Conservation (phyloP, 1,140 invertebrate genomes). For the Drosophila asahinai region DNA sequence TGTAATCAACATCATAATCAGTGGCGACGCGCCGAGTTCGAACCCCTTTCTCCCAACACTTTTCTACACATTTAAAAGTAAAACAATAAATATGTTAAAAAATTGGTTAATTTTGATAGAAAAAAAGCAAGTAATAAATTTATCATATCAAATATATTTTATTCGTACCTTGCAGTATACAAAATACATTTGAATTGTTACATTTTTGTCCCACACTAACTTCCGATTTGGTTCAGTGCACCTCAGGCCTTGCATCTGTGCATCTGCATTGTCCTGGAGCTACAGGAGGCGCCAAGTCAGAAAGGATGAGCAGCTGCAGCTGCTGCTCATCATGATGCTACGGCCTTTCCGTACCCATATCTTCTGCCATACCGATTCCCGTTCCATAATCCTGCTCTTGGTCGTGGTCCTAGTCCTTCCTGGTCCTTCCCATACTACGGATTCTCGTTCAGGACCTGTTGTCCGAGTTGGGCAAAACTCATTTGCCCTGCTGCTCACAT, state of each 20-base stretch:
- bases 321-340: constrained; percentile 47
- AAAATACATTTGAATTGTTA: too few species aligned
- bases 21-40: constrained; percentile 34
- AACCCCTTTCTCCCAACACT: not conserved
- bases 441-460: constrained; percentile 36
- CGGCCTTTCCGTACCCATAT: not conserved
- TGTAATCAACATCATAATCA: constrained; percentile 72
- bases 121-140: not conserved
- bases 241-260: constrained; percentile 17
- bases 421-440: not conserved
- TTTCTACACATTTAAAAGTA: constrained; percentile 4
- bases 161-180: too few species aligned
- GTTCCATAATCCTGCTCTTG: not conserved
- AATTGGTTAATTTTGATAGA: too few species aligned
- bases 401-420: not conserved
- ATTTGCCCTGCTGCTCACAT: constrained; percentile 34
- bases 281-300: constrained; percentile 30
- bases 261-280: constrained; percentile 63
- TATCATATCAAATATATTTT: not conserved
- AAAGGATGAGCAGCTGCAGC: constrained; percentile 19
- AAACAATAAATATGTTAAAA: not conserved
- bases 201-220: too few species aligned
- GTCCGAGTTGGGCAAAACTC: constrained; percentile 53
- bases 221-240: constrained; percentile 1
- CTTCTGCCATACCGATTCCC: constrained; percentile 1